Conservation (phyloP, 1,140 invertebrate species). For the Caligus rogercresseyi region DNA sequence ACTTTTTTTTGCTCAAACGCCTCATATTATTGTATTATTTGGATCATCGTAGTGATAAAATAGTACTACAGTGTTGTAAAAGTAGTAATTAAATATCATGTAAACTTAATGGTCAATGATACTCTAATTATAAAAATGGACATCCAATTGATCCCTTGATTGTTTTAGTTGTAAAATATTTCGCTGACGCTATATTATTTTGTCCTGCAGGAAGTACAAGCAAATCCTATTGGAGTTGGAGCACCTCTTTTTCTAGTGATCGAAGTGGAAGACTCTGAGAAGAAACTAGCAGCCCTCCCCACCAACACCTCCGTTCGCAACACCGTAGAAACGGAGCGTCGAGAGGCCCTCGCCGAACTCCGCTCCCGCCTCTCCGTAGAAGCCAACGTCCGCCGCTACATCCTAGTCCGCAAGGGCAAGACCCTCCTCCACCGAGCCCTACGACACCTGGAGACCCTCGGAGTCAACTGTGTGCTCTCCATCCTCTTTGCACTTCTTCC, state of each 20-base stretch:
- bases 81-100: no score
- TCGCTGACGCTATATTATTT: no score
- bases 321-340: slow-evolving; percentile 24
- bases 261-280: slow-evolving; percentile 13
- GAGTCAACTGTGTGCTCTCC: neutral
- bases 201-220: slow-evolving; percentile 11
- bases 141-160: no score
- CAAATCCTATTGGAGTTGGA: slow-evolving; percentile 3
- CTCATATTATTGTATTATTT: no score
- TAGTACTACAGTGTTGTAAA: no score
- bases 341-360: slow-evolving; percentile 7
- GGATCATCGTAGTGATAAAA: no score
- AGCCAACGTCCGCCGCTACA: neutral
- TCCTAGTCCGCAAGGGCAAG: slow-evolving; percentile 13
- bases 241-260: neutral
- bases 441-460: neutral
- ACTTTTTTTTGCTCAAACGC: no score
- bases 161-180: no score
- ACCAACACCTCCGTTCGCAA: slow-evolving; percentile 20
- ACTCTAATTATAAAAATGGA: no score
- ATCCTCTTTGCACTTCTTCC: slow-evolving; percentile 4
- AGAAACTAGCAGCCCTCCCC: slow-evolving; percentile 9
- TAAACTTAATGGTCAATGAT: no score
- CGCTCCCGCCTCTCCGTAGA: neutral
- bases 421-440: neutral